Evolutionary conservation across 1,140 invertebrate genomes (phyloP).

Genomic region (Tetragonula clypearis): DNA sequence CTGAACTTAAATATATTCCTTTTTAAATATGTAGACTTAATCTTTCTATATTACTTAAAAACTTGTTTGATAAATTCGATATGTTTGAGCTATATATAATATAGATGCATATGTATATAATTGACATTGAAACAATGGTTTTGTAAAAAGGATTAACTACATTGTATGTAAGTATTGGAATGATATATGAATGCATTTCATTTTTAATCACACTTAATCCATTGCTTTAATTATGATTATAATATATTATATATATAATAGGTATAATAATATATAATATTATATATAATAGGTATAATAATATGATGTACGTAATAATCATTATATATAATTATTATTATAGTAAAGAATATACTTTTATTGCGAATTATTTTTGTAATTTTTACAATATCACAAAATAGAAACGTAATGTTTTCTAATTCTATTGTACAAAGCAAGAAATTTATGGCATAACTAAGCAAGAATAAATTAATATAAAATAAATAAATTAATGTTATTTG

Average conservation of each 20-base stretch:
- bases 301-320: too few species aligned
- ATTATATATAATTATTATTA: not conserved
- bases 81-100: not conserved
- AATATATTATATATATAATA: too few species aligned
- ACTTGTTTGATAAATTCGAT: slow-evolving; percentile 10
- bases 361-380: not conserved
- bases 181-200: too few species aligned
- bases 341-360: not conserved
- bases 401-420: too few species aligned
- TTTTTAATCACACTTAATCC: too few species aligned
- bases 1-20: not conserved
- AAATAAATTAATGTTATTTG: too few species aligned
- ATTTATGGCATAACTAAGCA: too few species aligned
- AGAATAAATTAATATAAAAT: not conserved
- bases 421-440: too few species aligned
- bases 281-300: too few species aligned
- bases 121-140: not conserved
- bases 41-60: not conserved
- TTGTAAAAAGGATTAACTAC: not conserved
- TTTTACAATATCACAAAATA: not conserved
- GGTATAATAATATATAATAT: too few species aligned
- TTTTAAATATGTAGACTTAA: not conserved
- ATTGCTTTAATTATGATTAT: too few species aligned
- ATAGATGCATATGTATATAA: not conserved
- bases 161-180: too few species aligned